phyloP scores from a whole-genome alignment of 1,140 invertebrate genomes.

The Cydia strobilella region DNA sequence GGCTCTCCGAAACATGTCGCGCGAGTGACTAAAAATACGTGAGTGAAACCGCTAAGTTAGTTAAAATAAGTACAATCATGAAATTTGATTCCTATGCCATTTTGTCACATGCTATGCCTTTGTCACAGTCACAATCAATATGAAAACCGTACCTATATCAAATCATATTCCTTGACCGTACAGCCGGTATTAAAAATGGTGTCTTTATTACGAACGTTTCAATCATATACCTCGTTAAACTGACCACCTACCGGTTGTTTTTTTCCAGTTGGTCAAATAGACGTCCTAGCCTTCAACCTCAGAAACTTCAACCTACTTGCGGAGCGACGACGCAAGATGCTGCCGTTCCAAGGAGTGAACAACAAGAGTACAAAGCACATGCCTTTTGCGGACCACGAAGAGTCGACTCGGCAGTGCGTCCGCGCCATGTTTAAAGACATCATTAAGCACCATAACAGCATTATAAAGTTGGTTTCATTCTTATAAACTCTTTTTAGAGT shows the following conservation, averaged over 20 bases:
- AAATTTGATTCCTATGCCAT: too few relatives aligned
- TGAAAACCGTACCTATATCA: too few relatives aligned
- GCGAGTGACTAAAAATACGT: too few relatives aligned
- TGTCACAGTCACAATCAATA: too few relatives aligned
- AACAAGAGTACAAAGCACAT: constrained; percentile 37
- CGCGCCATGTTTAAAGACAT: constrained; percentile 62
- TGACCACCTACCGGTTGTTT: background rate
- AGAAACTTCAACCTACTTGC: constrained; percentile 66
- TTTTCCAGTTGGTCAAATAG: constrained; percentile 74
- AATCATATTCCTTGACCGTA: too few relatives aligned
- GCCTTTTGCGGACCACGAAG: constrained; percentile 17
- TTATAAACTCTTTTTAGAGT: constrained; percentile 11
- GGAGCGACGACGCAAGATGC: constrained; percentile 46
- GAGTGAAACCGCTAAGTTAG: too few relatives aligned
- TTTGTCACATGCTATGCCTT: too few relatives aligned
- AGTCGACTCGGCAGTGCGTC: constrained; percentile 42
- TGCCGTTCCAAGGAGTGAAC: constrained; percentile 36
- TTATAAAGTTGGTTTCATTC: constrained; percentile 55
- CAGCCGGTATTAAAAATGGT: too few relatives aligned
- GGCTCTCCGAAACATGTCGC: too few relatives aligned
- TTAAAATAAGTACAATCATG: too few relatives aligned
- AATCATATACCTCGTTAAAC: too few relatives aligned
- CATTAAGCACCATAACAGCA: constrained; percentile 70
- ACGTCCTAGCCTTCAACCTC: constrained; percentile 72
- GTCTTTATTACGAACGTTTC: too few relatives aligned